Evolutionary conservation across 2,888 invertebrate genomes (phyloP), one percentile per base, ranked within the genome.

Genomic region (Drosophila mercatorum): DNA sequence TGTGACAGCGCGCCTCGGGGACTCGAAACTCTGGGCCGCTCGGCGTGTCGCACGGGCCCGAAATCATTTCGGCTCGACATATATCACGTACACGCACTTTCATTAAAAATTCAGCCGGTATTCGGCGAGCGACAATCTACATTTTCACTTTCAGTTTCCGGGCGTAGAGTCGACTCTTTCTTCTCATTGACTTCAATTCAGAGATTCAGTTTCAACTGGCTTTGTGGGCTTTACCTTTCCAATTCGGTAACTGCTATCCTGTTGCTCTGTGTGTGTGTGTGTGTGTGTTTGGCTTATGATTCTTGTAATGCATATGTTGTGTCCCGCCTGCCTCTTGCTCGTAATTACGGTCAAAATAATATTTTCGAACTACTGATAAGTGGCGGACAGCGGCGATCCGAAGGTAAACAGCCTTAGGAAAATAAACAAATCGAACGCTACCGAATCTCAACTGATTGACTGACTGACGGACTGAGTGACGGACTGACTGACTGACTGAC

Each of bases 271-370:
- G 46, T 52, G 41, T 69, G 36, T 40, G 53, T 2, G 17, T 57
- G 46, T 40, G 43, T 52, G 44, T 74, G 41, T 75, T 31, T 47
- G 53, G 44, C 41, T 63, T 60, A 28, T 61, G 62, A 68, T 76
- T 63, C 68, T 69, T 61, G 61, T 52, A 46, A 49, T 78, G 72
- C 62, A 46, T 61, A 62, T 72, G 46, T 52, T 49, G 53, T 53
- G 53, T 38, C 12, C 57, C 59, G 43, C 36, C 22, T 31, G 75
- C 53, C 61, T 55, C 67, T 70, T 67, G 72, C 70, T 55, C 75
- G 83, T 86, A 89, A 90, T 91, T 90, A 91, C 88, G 91, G 90
- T 86, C 85, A 90, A 91, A 90, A 91, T 87, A 91, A 91, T 91
- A 90, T 91, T 90, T 83, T 75, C 60, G 57, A 74, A 78, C 75